Conservation (phyloP, 1,140 invertebrate species). For the Cheumatopsyche charites region DNA sequence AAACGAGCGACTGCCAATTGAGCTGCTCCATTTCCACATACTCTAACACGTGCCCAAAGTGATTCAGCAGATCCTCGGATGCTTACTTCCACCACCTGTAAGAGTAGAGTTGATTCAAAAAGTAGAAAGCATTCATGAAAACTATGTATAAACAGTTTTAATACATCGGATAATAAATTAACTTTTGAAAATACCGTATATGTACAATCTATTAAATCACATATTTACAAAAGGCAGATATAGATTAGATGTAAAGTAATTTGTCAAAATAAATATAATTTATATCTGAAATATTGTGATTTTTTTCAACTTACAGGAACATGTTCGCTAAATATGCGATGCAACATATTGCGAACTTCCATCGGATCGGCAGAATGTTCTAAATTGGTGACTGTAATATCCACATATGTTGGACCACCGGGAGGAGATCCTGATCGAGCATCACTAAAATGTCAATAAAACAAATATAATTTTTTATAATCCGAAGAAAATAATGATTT, state of each 20-base stretch:
- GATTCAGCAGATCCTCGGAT: slow-evolving; percentile 55
- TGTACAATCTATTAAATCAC: too few species aligned
- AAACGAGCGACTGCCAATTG: slow-evolving; percentile 81
- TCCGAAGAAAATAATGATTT: background rate
- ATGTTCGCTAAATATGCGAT: slow-evolving; percentile 47
- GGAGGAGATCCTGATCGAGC: slow-evolving; percentile 43
- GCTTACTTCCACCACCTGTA: slow-evolving; percentile 51
- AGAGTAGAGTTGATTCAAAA: background rate
- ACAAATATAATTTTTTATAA: background rate
- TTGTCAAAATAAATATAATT: too few species aligned
- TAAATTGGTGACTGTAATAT: slow-evolving; percentile 56
- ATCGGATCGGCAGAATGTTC: slow-evolving; percentile 54
- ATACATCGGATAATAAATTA: too few species aligned
- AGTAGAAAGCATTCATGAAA: too few species aligned
- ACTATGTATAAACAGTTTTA: too few species aligned
- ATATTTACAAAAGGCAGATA: too few species aligned
- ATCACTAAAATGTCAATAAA: slow-evolving; percentile 30
- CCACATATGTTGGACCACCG: slow-evolving; percentile 40
- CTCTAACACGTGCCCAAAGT: slow-evolving; percentile 54
- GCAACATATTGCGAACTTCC: slow-evolving; percentile 43
- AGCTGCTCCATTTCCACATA: slow-evolving; percentile 62
- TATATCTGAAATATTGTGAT: too few species aligned
- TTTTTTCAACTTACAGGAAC: slow-evolving; percentile 38
- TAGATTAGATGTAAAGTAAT: too few species aligned
- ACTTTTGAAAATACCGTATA: background rate